These are phyloP conservation scores for Lasius fuliginosus DNA, from an alignment of 2,888 invertebrate genomes.

Conservation along the genomic window DNA sequence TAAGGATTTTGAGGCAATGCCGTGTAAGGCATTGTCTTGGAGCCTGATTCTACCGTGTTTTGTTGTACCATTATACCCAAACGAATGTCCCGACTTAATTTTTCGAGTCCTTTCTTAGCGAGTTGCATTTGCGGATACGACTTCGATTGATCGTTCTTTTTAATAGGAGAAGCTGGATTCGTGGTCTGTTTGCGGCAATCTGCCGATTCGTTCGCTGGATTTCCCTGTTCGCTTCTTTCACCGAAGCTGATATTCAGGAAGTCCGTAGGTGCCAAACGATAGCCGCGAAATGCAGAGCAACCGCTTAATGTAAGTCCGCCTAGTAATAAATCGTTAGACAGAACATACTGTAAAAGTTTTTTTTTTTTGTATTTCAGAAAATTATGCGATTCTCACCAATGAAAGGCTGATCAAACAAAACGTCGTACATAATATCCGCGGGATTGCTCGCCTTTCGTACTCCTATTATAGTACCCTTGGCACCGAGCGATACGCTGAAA, in stretches of 20 bases:
- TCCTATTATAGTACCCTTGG: conserved; percentile 94
- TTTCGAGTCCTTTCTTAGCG: conserved; percentile 67
- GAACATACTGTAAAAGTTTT: neutral
- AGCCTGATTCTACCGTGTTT: conserved; percentile 18
- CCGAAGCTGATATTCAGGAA: conserved; percentile 90
- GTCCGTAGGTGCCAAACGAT: conserved; percentile 87
- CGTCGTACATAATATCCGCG: conserved; percentile 90
- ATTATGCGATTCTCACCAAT: conserved; percentile 77
- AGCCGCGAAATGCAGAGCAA: conserved; percentile 86
- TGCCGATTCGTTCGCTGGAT: neutral
- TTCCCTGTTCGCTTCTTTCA: conserved; percentile 81
- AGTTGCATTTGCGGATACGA: conserved; percentile 38
- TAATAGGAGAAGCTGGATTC: conserved; percentile 68
- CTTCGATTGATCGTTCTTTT: conserved; percentile 53
- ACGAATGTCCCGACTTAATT: conserved; percentile 52
- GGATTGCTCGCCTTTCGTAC: conserved; percentile 87
- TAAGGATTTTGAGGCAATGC: conserved; percentile 1
- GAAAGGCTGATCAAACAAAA: conserved; percentile 94
- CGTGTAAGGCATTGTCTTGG: conserved; percentile 17
- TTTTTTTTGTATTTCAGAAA: neutral
- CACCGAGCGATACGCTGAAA: conserved; percentile 93
- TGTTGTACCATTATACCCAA: conserved; percentile 32
- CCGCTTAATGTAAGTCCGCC: conserved; percentile 88
- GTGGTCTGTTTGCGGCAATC: conserved; percentile 11
- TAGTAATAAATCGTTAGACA: conserved; percentile 39